Conservation (phyloP, 2,888 invertebrate species). For the Thereva unica region DNA sequence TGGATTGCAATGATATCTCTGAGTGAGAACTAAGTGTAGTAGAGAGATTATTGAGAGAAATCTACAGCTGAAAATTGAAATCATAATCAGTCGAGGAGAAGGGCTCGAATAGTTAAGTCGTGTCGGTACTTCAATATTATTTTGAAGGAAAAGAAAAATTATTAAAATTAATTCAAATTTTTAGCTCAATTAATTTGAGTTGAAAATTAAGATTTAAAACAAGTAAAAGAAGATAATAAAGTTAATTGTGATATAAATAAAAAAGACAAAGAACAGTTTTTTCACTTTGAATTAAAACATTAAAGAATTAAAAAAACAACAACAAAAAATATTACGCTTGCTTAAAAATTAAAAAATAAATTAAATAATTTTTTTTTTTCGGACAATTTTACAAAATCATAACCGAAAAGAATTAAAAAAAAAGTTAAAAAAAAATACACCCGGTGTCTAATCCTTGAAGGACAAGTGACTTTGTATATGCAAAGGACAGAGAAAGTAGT, state of each 20-base stretch:
- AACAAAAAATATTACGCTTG: slow-evolving; percentile 24
- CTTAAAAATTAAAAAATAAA: slow-evolving; percentile 4
- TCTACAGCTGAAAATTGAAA: no score
- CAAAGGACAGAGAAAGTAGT: slow-evolving; percentile 4
- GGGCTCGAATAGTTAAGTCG: slow-evolving; percentile 25
- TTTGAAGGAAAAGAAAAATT: background rate
- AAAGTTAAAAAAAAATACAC: slow-evolving; percentile 13
- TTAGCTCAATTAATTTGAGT: background rate
- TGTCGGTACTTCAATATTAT: background rate
- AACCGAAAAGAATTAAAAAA: slow-evolving; percentile 6
- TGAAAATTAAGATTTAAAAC: background rate
- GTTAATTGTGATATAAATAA: background rate
- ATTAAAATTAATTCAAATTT: background rate
- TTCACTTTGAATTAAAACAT: no score
- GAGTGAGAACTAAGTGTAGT: no score
- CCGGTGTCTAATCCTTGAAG: background rate
- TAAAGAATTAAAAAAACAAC: background rate
- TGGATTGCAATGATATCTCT: no score
- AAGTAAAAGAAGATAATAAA: background rate
- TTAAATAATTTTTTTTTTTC: slow-evolving; percentile 3
- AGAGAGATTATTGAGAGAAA: no score
- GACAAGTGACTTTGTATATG: background rate
- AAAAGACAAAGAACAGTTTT: slow-evolving; percentile 30
- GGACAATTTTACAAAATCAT: background rate
- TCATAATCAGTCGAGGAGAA: slow-evolving; percentile 32